Conservation (phyloP, 2,797 vertebrate genomes). For the Geotrypetes seraphini region DNA sequence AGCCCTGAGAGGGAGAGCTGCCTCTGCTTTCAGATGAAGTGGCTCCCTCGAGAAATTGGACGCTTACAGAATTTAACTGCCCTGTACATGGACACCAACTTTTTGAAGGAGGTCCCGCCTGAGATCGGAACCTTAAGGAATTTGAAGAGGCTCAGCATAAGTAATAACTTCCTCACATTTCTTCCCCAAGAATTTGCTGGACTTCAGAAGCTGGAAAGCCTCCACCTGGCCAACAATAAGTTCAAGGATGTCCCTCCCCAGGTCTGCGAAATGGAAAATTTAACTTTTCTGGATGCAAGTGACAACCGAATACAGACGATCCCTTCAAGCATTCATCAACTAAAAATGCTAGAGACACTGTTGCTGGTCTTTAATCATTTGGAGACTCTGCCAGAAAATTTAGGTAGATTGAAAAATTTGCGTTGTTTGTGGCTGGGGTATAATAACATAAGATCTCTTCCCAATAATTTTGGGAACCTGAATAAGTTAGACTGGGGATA, state of each 20-base stretch:
- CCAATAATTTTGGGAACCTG: slow-evolving; percentile 23
- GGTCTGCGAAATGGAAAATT: slow-evolving; percentile 26
- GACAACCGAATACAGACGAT: slow-evolving; percentile 30
- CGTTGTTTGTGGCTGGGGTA: slow-evolving; percentile 29
- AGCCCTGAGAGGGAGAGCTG: slow-evolving; percentile 36
- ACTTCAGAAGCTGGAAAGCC: slow-evolving; percentile 27
- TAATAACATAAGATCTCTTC: slow-evolving; percentile 19
- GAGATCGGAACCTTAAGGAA: slow-evolving; percentile 22
- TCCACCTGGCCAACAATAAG: slow-evolving; percentile 39
- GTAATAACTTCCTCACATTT: slow-evolving; percentile 25
- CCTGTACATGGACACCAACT: slow-evolving; percentile 36
- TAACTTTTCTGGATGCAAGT: slow-evolving; percentile 32
- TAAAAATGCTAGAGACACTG: slow-evolving; percentile 25
- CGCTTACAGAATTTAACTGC: slow-evolving; percentile 22
- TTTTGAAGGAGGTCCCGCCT: slow-evolving; percentile 24
- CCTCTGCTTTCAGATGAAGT: slow-evolving; percentile 22
- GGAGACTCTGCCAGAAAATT: slow-evolving; percentile 6
- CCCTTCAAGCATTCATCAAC: slow-evolving; percentile 10
- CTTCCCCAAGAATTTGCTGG: slow-evolving; percentile 22
- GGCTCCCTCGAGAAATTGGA: slow-evolving; percentile 26
- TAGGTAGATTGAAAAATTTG: slow-evolving; percentile 28
- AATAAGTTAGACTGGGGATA: slow-evolving; percentile 28
- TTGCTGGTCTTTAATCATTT: slow-evolving; percentile 29
- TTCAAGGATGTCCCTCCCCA: slow-evolving; percentile 15
- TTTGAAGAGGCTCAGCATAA: slow-evolving; percentile 37